phyloP scores from a whole-genome alignment of 2,113 vertebrate species.

The Phaethon lepturus region DNA sequence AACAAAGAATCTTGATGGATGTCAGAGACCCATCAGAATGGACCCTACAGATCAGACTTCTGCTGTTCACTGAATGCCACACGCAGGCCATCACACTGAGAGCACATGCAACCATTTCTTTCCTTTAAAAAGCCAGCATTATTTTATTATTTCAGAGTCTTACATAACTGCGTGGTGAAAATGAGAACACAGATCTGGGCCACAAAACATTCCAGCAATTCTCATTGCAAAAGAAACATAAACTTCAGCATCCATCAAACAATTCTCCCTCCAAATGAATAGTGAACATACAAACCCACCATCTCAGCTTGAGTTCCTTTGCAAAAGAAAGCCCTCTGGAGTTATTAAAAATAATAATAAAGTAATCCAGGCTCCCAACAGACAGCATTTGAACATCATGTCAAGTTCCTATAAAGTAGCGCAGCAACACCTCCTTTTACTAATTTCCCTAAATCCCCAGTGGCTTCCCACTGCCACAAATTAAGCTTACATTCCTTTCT shows the following conservation, averaged over 20 bases:
- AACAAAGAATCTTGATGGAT: conserved; percentile 30
- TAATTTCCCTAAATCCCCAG: conserved; percentile 47
- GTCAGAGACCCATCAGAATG: not conserved
- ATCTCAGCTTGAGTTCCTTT: conserved; percentile 68
- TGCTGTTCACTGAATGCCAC: conserved; percentile 2
- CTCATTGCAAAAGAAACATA: conserved; percentile 63
- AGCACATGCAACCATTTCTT: conserved; percentile 45
- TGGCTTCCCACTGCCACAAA: conserved; percentile 31
- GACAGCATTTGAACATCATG: conserved; percentile 46
- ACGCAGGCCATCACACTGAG: not conserved
- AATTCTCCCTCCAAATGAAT: conserved; percentile 63
- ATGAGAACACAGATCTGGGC: conserved; percentile 45
- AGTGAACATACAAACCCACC: conserved; percentile 64
- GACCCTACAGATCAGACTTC: conserved; percentile 2
- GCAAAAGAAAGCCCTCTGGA: conserved; percentile 63
- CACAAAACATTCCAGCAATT: conserved; percentile 51
- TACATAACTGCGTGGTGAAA: conserved; percentile 59
- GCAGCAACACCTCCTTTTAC: conserved; percentile 53
- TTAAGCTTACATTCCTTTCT: conserved; percentile 46
- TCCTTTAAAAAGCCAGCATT: conserved; percentile 8
- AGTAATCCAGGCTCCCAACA: conserved; percentile 47
- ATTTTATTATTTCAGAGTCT: conserved; percentile 47
- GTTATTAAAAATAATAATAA: conserved; percentile 60
- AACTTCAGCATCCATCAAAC: conserved; percentile 62
- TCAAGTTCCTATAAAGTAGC: conserved; percentile 53